Percentiles rank a stretch among this genome's conserved stretches.
Conservation (phyloP, 2,113 vertebrate species). For the Oncorhynchus tshawytscha region DNA sequence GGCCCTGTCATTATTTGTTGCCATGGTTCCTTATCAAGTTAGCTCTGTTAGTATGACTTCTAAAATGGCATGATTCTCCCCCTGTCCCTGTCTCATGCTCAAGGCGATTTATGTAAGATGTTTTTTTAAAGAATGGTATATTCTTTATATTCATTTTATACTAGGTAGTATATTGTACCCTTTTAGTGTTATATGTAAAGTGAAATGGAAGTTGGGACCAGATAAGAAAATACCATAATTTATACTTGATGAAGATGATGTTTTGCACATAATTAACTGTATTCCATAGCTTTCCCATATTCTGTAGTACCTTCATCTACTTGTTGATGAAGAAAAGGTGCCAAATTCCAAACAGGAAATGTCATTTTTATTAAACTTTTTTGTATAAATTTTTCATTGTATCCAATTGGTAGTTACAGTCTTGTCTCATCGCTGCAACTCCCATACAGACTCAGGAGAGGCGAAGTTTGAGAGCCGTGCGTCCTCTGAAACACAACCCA, state of each 20-base stretch:
- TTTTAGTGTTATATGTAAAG: background rate
- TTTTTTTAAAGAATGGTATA: background rate
- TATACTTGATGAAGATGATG: background rate
- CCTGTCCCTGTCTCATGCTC: background rate
- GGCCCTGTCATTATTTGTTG: slow-evolving; percentile 23
- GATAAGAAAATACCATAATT: background rate
- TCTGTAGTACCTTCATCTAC: too few relatives aligned
- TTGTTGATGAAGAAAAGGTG: background rate
- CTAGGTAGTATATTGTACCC: background rate
- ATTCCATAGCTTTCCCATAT: background rate
- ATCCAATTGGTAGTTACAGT: too few relatives aligned
- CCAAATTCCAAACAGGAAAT: background rate
- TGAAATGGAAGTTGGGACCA: background rate
- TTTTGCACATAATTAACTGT: slow-evolving; percentile 14
- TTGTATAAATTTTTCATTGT: too few relatives aligned
- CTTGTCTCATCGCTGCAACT: too few relatives aligned
- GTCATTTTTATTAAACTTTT: too few relatives aligned
- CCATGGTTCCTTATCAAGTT: slow-evolving; percentile 41
- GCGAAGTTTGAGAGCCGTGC: too few relatives aligned
- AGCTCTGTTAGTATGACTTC: slow-evolving; percentile 18
- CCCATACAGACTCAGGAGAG: too few relatives aligned
- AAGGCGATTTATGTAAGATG: background rate
- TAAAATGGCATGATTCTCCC: background rate
- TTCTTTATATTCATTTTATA: background rate
- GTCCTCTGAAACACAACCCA: too few relatives aligned